Evolutionary conservation across 2,888 invertebrate species (phyloP).

Genomic region (Phlogophora meticulosa): DNA sequence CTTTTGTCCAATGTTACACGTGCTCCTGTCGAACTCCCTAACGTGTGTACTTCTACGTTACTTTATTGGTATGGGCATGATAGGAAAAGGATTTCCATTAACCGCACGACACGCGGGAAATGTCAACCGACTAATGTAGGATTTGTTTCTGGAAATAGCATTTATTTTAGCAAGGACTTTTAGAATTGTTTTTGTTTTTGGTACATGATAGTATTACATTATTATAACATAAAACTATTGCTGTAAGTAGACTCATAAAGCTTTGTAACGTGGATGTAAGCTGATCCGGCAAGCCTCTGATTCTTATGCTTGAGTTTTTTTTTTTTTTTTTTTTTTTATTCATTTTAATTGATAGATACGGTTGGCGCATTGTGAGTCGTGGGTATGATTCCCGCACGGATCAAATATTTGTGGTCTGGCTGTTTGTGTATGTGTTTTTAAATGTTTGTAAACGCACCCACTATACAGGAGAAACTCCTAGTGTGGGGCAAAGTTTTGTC

Average conservation of each 20-base stretch:
- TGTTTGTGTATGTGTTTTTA: too few species aligned
- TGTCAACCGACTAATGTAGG: slow-evolving; percentile 3
- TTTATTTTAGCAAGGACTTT: background rate
- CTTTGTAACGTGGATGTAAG: background rate
- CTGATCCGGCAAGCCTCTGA: background rate
- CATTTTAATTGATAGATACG: too few species aligned
- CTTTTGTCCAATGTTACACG: slow-evolving; percentile 11
- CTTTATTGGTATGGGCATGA: slow-evolving; percentile 12
- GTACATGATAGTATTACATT: too few species aligned
- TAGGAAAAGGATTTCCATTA: background rate
- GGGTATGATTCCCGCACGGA: too few species aligned
- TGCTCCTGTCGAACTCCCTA: background rate
- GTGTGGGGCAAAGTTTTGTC: too few species aligned
- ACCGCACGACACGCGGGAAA: background rate
- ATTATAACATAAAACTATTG: too few species aligned
- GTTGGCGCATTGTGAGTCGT: too few species aligned
- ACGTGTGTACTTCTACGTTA: background rate
- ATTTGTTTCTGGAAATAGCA: background rate
- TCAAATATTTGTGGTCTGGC: too few species aligned
- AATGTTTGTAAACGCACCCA: too few species aligned
- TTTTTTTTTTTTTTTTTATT: too few species aligned
- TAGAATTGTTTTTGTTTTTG: background rate
- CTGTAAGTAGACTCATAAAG: too few species aligned
- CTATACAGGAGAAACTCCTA: too few species aligned
- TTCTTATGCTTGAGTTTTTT: slow-evolving; percentile 3